These are phyloP conservation scores for Lethenteron camtschaticum DNA, from an alignment of 2,113 vertebrate genomes.

Conservation along the genomic window DNA sequence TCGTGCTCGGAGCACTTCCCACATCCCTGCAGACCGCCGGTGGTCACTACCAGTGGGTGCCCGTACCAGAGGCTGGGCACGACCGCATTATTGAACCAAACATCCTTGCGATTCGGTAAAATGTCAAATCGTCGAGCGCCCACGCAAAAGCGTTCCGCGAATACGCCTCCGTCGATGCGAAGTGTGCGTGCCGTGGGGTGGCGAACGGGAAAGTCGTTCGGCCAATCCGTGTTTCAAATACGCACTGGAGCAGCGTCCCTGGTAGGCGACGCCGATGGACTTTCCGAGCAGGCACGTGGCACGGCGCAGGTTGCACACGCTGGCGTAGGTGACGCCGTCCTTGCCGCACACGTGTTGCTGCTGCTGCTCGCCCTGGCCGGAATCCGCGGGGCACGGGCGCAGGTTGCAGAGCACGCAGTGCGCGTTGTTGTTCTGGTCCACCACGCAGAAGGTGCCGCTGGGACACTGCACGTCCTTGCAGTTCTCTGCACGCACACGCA, in stretches of 20 bases:
- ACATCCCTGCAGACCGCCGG: too few species aligned
- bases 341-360: constrained; percentile 49
- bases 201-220: too few species aligned
- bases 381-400: constrained; percentile 62
- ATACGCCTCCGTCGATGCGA: too few species aligned
- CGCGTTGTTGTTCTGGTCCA: constrained; percentile 92
- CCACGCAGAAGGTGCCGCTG: constrained; percentile 75
- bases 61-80: too few species aligned
- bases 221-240: constrained; percentile 16
- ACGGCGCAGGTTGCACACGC: constrained; percentile 79
- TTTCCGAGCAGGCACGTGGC: constrained; percentile 81
- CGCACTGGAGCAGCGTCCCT: constrained; percentile 94
- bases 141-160: too few species aligned
- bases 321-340: constrained; percentile 77
- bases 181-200: too few species aligned
- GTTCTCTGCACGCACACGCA: constrained; percentile 36
- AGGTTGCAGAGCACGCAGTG: constrained; percentile 86
- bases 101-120: too few species aligned
- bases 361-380: constrained; percentile 64
- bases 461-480: constrained; percentile 81
- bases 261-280: constrained; percentile 86
- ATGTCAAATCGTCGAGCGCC: too few species aligned
- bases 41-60: too few species aligned
- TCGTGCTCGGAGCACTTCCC: too few species aligned
- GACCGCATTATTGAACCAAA: too few species aligned